A percentile compares a stretch with the other conserved stretches of the same genome.
These are phyloP conservation scores for mouse (Mus musculus) DNA, from an alignment of 2,113 vertebrate genomes.

Conservation along the genomic window DNA sequence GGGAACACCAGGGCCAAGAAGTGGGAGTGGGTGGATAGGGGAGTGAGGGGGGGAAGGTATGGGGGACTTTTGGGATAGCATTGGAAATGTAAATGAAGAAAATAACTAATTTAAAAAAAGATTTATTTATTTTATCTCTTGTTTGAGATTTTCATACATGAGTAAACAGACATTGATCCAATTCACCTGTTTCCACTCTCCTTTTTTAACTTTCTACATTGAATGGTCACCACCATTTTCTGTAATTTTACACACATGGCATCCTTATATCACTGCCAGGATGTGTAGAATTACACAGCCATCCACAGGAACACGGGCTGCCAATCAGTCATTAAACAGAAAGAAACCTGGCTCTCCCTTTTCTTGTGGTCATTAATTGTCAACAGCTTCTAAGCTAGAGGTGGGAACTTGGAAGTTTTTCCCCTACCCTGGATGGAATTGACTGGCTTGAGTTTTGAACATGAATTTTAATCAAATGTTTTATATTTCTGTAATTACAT, in stretches of 20 bases:
- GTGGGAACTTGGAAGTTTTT: background rate
- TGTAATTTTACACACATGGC: background rate
- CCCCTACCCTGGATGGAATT: background rate
- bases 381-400: background rate
- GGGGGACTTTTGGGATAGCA: too few species aligned
- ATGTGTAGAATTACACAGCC: too few species aligned
- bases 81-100: too few species aligned
- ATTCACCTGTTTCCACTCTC: background rate
- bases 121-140: background rate
- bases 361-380: background rate
- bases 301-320: background rate
- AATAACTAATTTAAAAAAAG: too few species aligned
- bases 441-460: background rate
- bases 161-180: background rate
- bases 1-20: too few species aligned
- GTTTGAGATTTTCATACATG: background rate
- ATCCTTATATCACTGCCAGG: background rate
- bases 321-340: background rate
- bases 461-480: background rate
- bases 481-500: background rate
- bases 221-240: accelerated
- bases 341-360: background rate
- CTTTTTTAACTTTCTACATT: background rate
- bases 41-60: too few species aligned
- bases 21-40: too few species aligned